Base-by-base conservation (phyloP, 2,888 invertebrate species). In the Nephrotoma flavescens region DNA sequence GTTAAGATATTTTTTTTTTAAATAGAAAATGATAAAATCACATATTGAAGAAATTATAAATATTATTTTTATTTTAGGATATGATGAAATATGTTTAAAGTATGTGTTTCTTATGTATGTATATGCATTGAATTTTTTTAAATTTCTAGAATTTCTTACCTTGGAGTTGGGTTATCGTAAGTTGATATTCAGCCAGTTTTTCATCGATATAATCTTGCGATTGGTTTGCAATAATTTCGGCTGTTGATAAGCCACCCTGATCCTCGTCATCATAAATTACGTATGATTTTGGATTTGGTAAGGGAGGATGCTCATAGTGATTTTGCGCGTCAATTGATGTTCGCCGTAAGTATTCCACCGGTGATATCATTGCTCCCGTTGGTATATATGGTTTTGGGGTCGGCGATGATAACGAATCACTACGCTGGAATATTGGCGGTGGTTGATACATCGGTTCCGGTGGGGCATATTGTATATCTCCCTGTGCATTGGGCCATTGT, bases 121-220 rank as follows among this genome's bases (percentile, higher is more conserved):
- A 15, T 52, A 52, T 52, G 52, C 15, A 71, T 71, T 9, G 31
- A 7, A 71, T 71, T 19, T 19, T n/a, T 19, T 19, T 0, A 19
- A 19, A 19, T 19, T 19, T 71, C 31, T 71, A 7, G 31, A 31
- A 71, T 31, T 71, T 91, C 95, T 93, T 90, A 96, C 97, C 96
- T 95, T 97, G 97, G 89, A 97, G 93, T 91, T 96, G 95, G 90
- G 96, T 95, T 92, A 98, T 98, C 45, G 97, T 97, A 88, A 96
- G 95, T 92, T 97, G 97, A 91, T 97, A 98, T 92, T 98, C 97
- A 86, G 97, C 97, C 89, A 98, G 94, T 91, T 97, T 96, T 92
- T 98, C 98, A 91, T 98, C 98, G 88, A 98, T 95, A 91, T 97
- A 98, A 92, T 98, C 97, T 92, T 98, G 97, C 87, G 97, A 97